Conservation (phyloP, 2,888 invertebrate genomes). For the Dyspetes luteomarginatus region DNA sequence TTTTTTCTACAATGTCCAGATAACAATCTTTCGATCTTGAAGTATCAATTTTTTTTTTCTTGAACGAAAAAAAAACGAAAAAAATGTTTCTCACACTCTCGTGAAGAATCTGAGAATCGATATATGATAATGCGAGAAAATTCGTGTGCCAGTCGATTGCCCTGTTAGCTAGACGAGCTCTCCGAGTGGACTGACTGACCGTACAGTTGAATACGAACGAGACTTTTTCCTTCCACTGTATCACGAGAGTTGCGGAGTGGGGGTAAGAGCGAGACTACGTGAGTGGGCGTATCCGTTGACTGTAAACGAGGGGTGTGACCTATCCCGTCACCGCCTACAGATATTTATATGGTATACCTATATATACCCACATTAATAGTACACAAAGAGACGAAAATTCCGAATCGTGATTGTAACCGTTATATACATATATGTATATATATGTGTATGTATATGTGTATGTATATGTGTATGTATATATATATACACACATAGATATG, state of each 20-base stretch:
- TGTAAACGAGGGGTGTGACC: slow-evolving; percentile 61
- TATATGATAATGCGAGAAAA: not conserved
- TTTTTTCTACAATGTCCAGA: no score
- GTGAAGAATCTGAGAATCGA: not conserved
- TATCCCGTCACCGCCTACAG: slow-evolving; percentile 59
- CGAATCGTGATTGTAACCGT: not conserved
- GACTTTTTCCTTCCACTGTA: slow-evolving; percentile 76
- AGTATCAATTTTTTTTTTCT: no score
- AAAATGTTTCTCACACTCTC: not conserved
- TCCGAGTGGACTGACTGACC: slow-evolving; percentile 81
- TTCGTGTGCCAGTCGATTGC: slow-evolving; percentile 41
- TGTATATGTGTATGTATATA: no score
- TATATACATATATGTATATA: not conserved
- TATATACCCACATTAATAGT: not conserved
- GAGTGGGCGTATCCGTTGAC: slow-evolving; percentile 63
- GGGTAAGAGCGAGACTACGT: slow-evolving; percentile 33
- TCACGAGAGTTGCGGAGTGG: slow-evolving; percentile 50
- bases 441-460: no score
- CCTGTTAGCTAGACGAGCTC: slow-evolving; percentile 79
- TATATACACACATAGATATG: no score
- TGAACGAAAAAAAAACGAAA: no score
- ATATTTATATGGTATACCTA: not conserved
- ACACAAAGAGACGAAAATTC: not conserved
- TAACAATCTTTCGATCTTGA: no score
- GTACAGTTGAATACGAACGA: slow-evolving; percentile 69